Evolutionary conservation across 23 tunicate species (phyloP).

Genomic region (Ciona savignyi): DNA sequence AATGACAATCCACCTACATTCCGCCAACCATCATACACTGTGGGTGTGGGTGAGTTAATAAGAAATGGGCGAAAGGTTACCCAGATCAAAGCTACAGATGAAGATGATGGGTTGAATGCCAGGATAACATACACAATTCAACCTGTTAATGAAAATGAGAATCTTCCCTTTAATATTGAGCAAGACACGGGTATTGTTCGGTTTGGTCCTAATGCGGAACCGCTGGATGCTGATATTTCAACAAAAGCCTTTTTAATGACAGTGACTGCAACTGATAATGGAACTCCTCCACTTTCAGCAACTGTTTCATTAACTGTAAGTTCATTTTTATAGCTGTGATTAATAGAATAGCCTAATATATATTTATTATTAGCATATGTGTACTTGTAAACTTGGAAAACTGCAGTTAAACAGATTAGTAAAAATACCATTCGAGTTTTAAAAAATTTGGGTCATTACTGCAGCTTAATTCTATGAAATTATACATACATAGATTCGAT

Average conservation of each 20-base stretch:
- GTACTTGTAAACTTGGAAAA: too few relatives aligned
- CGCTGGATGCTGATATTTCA: conserved; percentile 50
- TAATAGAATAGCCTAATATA: too few relatives aligned
- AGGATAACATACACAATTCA: conserved; percentile 41
- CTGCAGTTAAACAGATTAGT: too few relatives aligned
- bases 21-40: conserved; percentile 1
- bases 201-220: conserved; percentile 12
- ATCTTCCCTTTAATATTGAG: conserved; percentile 42
- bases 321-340: too few relatives aligned
- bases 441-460: too few relatives aligned
- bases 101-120: conserved; percentile 56
- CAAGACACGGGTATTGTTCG: conserved; percentile 38
- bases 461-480: too few relatives aligned
- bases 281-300: conserved; percentile 37
- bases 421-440: too few relatives aligned
- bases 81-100: conserved; percentile 33
- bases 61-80: conserved; percentile 23
- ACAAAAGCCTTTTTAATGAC: conserved; percentile 50
- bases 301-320: conserved; percentile 48
- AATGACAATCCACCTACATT: conserved; percentile 80
- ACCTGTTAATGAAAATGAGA: background rate
- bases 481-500: too few relatives aligned
- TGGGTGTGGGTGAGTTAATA: conserved; percentile 46
- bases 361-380: too few relatives aligned
- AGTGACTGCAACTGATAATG: conserved; percentile 68